These are phyloP conservation scores for Apis dorsata DNA, from an alignment of 1,140 invertebrate species.

Conservation along the genomic window DNA sequence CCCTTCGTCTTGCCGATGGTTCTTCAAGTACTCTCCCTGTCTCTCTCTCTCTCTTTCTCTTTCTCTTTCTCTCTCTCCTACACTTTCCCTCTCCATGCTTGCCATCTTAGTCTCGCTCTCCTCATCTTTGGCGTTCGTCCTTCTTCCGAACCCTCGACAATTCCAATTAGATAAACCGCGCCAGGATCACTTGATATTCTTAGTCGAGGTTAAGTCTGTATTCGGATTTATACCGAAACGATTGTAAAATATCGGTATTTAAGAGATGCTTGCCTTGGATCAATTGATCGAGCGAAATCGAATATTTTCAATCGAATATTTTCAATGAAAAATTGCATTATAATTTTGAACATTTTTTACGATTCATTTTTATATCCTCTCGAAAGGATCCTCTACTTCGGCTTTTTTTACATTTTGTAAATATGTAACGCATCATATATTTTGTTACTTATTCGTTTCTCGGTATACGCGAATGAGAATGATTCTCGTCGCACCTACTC, in stretches of 20 bases:
- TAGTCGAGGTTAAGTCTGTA: constrained; percentile 51
- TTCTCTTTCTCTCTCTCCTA: neutral
- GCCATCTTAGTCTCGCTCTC: neutral
- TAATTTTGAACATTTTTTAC: too few species aligned
- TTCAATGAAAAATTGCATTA: neutral
- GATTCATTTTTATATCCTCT: too few species aligned
- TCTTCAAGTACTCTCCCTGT: constrained; percentile 38
- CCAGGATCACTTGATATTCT: constrained; percentile 73
- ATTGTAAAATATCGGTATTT: neutral
- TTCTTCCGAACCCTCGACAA: constrained; percentile 72
- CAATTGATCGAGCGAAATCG: neutral
- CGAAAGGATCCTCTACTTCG: too few species aligned
- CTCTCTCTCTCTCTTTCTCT: constrained; percentile 2
- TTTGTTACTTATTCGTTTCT: neutral
- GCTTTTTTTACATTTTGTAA: too few species aligned
- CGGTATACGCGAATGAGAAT: constrained; percentile 36
- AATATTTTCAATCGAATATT: neutral
- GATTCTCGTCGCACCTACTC: constrained; percentile 37
- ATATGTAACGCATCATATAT: neutral
- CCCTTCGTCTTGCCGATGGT: constrained; percentile 57
- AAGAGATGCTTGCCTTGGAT: too few species aligned
- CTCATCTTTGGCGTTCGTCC: constrained; percentile 37
- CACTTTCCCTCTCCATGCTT: constrained; percentile 12
- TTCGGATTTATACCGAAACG: constrained; percentile 32
- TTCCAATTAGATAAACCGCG: constrained; percentile 80